Conservation (phyloP, 2,797 vertebrate genomes). For the Aratinga solstitialis region DNA sequence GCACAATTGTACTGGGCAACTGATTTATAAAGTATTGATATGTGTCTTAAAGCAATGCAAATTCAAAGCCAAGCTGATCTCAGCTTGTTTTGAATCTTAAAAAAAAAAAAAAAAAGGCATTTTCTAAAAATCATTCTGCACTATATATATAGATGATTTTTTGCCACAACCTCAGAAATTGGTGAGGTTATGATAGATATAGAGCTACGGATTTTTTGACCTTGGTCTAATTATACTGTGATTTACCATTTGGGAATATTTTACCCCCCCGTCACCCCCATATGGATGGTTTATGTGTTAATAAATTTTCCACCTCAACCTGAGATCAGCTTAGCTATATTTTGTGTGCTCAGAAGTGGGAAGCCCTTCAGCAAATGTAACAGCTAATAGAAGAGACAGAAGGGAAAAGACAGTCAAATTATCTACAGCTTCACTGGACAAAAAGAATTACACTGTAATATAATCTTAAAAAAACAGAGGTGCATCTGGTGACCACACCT, state of each 20-base stretch:
- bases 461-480: not conserved
- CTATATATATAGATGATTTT: not conserved
- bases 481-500: not conserved
- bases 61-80: not conserved
- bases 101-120: not conserved
- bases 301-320: not conserved
- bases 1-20: not conserved
- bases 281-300: not conserved
- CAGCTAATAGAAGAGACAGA: not conserved
- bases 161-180: not conserved
- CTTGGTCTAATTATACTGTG: not conserved
- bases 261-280: too few species aligned
- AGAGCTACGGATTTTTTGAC: not conserved
- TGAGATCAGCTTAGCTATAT: not conserved
- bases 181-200: not conserved
- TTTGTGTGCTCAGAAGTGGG: not conserved
- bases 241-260: not conserved
- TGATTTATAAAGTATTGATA: constrained; percentile 38
- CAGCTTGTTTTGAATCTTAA: not conserved
- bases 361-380: not conserved
- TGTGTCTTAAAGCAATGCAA: not conserved
- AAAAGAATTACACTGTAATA: not conserved
- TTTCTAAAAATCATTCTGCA: not conserved
- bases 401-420: not conserved
- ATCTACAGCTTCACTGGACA: not conserved